A percentile compares a stretch with the other conserved stretches of the same genome.
phyloP scores from a whole-genome alignment of 2,113 vertebrate genomes.

The Raphicerus campestris region DNA sequence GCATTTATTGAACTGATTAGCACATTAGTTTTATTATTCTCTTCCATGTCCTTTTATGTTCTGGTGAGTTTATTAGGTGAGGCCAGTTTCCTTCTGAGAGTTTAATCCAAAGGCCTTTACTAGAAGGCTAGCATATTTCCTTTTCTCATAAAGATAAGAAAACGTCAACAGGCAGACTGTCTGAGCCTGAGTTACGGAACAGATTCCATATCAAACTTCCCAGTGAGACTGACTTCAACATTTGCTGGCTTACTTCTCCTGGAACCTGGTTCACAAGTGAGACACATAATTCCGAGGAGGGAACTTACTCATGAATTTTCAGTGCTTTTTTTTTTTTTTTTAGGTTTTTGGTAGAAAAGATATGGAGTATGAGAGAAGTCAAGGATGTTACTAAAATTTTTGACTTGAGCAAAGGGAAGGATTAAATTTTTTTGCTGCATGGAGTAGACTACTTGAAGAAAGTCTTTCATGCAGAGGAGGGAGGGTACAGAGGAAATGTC shows the following conservation, averaged over 20 bases:
- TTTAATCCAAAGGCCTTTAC: slow-evolving; percentile 55
- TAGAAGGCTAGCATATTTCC: slow-evolving; percentile 51
- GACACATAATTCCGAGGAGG: background rate
- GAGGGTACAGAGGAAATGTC: background rate
- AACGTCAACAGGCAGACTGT: slow-evolving; percentile 36
- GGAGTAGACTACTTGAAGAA: background rate
- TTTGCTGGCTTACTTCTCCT: background rate
- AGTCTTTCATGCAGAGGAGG: background rate
- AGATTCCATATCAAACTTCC: background rate
- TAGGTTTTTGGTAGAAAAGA: background rate
- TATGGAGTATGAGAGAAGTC: background rate
- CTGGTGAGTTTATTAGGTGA: slow-evolving; percentile 68
- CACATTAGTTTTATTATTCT: slow-evolving; percentile 63
- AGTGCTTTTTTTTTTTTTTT: background rate
- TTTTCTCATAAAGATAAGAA: slow-evolving; percentile 70
- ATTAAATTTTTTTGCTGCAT: background rate
- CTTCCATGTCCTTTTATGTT: slow-evolving; percentile 66
- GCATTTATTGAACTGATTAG: slow-evolving; percentile 61
- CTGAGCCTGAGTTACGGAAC: background rate
- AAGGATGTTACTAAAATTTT: background rate
- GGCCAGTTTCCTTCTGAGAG: slow-evolving; percentile 46
- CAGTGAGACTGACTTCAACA: background rate
- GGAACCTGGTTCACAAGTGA: background rate
- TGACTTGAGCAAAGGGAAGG: background rate
- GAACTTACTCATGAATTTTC: background rate